phyloP scores from a whole-genome alignment of 2,888 invertebrate species.

The Calameuta idolon region DNA sequence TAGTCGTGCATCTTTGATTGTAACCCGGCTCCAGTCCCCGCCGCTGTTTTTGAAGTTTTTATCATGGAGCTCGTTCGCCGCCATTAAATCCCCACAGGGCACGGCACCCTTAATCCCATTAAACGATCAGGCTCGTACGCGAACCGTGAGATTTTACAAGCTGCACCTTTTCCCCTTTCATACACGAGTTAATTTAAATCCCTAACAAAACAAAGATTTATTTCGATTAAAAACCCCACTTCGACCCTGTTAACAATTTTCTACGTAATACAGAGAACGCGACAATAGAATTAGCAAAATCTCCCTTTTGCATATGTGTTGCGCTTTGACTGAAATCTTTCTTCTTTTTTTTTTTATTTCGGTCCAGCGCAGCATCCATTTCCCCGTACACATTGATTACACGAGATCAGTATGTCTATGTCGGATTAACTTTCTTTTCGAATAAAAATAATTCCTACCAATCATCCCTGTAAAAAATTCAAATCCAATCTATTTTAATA shows the following conservation, averaged over 20 bases:
- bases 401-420: background rate
- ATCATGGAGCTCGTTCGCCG: background rate
- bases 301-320: background rate
- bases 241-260: background rate
- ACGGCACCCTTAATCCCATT: background rate
- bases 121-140: background rate
- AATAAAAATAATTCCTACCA: background rate
- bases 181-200: background rate
- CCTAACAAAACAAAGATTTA: background rate
- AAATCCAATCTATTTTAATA: background rate
- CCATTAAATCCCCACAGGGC: background rate
- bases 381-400: background rate
- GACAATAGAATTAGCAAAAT: background rate
- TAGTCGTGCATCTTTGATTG: background rate
- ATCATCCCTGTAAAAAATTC: background rate
- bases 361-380: background rate
- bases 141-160: background rate
- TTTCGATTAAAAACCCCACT: background rate
- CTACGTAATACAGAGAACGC: background rate
- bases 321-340: background rate
- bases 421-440: background rate
- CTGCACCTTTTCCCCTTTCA: background rate
- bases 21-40: background rate
- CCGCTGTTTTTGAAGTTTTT: background rate
- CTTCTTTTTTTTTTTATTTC: background rate